phyloP scores from a whole-genome alignment of 2,113 vertebrate genomes.

The Isichthys henryi region DNA sequence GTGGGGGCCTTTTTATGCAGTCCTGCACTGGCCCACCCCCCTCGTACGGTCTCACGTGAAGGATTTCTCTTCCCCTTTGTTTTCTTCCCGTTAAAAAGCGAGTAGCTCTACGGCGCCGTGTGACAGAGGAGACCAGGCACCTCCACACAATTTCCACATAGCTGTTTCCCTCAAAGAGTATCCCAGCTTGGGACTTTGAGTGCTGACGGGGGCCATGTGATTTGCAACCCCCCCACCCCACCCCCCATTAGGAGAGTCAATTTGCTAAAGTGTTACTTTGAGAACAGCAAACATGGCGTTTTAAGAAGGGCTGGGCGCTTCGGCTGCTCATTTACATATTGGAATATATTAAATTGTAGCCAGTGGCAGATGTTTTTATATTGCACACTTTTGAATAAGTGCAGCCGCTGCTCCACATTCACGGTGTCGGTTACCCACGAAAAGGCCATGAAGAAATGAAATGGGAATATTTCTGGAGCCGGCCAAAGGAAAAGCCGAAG shows the following conservation, averaged over 20 bases:
- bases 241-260: background rate
- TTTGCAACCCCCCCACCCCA: background rate
- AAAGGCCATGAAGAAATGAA: background rate
- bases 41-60: background rate
- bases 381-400: background rate
- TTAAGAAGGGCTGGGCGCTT: background rate
- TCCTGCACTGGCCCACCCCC: background rate
- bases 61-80: background rate
- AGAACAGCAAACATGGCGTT: background rate
- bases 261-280: slow-evolving; percentile 6
- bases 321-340: background rate
- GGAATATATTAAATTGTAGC: background rate
- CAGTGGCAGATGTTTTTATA: background rate
- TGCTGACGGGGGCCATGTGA: background rate
- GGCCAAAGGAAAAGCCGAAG: background rate
- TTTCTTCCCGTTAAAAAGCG: background rate
- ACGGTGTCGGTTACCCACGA: background rate
- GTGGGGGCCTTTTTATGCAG: slow-evolving; percentile 18
- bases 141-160: background rate
- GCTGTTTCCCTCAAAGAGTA: background rate
- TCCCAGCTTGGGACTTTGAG: background rate
- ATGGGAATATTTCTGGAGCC: background rate
- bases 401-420: background rate
- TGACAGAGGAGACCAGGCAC: background rate
- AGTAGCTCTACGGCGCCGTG: background rate